A percentile compares a stretch with the other conserved stretches of the same genome.
Evolutionary conservation across 1,140 invertebrate genomes (phyloP).

Genomic region (Aphelenchoides besseyi): DNA sequence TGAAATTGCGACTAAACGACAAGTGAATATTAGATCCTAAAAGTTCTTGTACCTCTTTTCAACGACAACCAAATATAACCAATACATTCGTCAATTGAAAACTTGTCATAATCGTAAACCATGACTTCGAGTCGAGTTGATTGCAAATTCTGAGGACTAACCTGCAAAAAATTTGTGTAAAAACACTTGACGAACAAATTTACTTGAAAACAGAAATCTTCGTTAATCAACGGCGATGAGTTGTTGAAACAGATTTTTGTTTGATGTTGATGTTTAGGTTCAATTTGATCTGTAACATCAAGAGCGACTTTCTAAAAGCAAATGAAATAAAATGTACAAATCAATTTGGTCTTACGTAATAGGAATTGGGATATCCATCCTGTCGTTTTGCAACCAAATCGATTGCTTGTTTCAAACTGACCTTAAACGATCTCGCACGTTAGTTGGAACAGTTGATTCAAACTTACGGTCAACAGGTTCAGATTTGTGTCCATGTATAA

Average conservation of each 20-base stretch:
- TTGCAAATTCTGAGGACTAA: slow-evolving; percentile 37
- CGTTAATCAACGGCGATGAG: slow-evolving; percentile 48
- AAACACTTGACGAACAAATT: background rate
- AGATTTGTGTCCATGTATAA: slow-evolving; percentile 45
- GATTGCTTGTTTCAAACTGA: slow-evolving; percentile 42
- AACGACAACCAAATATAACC: slow-evolving; percentile 44
- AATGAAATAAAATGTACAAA: background rate
- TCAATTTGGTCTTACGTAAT: slow-evolving; percentile 34
- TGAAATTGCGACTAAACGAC: slow-evolving; percentile 54
- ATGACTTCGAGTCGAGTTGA: slow-evolving; percentile 55
- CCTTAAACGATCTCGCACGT: slow-evolving; percentile 25
- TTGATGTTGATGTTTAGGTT: slow-evolving; percentile 51
- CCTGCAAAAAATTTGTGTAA: slow-evolving; percentile 34
- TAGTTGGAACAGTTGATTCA: slow-evolving; percentile 28
- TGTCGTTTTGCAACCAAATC: slow-evolving; percentile 48
- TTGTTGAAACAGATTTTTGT: slow-evolving; percentile 46
- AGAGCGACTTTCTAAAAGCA: slow-evolving; percentile 33
- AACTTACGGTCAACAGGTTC: slow-evolving; percentile 34
- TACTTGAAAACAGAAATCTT: slow-evolving; percentile 60
- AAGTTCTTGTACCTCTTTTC: slow-evolving; percentile 1
- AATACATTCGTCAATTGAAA: slow-evolving; percentile 52
- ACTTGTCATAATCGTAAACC: slow-evolving; percentile 59
- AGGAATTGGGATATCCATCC: slow-evolving; percentile 57
- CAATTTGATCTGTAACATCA: slow-evolving; percentile 46
- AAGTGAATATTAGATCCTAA: too few relatives aligned